Evolutionary conservation across 2,797 vertebrate species (phyloP), one percentile per base, ranked within the genome.

Genomic region (Tympanoctomys barrerae): DNA sequence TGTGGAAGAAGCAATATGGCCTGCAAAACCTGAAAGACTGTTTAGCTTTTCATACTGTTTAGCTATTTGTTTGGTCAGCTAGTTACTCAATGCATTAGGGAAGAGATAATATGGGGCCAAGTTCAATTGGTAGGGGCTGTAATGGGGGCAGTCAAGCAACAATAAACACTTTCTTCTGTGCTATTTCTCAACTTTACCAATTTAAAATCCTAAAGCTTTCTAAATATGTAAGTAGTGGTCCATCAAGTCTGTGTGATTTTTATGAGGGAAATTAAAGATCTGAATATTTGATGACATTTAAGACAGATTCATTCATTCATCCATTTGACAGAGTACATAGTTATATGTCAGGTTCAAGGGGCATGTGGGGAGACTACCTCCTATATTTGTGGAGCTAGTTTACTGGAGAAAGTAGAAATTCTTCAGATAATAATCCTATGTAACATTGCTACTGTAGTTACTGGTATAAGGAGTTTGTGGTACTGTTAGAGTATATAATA

Each of bases 281-380:
- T 85, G 78, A 31, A 87, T 36, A 91, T 85, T 59, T 87, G 39
- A 90, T 90, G 59, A 86, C 70, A 80, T 68, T 87, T 46, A 75
- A 66, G 36, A 91, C 46, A 89, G 86, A 93, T 8, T 33, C 62
- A 62, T 39, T 57, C 26, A 93, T 54, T 82, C 16, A 85, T 79
- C 73, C 1, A 73, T 66, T 64, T 24, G 24, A 78, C 16, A 71
- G 61, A 91, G 70, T 85, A 82, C 1, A 7, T 31, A 39, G 59
- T 10, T 33, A 68, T 46, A 28, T 49, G 3, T 19, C 39, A 92
- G 71, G 61, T 49, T 91, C 12, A 22, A 71, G 46, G 19, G 16
- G 78, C 6, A 52, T 16, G 87, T 7, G 12, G 33, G 36, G 24
- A 88, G 26, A 86, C 26, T 26, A 59, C 0, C 8, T 49, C 18